Evolutionary conservation across 2,113 vertebrate species (phyloP).

Genomic region (Tursiops truncatus): DNA sequence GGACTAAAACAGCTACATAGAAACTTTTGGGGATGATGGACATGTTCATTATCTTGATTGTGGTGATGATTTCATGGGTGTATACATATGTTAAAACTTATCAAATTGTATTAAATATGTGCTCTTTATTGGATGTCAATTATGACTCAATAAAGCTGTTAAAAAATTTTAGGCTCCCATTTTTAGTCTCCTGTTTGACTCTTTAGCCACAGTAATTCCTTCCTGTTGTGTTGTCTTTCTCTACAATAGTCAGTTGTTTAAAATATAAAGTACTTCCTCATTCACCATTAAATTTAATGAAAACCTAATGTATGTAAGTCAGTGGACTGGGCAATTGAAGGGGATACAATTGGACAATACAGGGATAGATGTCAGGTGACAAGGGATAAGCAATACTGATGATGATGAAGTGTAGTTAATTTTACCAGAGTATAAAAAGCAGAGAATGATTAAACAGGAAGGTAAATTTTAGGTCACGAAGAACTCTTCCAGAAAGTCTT

Average conservation of each 20-base stretch:
- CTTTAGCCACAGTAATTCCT: not conserved
- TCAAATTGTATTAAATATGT: not conserved
- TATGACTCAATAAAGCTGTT: not conserved
- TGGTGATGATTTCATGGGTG: not conserved
- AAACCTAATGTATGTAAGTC: not conserved
- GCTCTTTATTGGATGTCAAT: not conserved
- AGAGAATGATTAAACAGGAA: conserved; percentile 25
- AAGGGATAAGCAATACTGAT: not conserved
- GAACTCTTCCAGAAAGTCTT: conserved; percentile 13
- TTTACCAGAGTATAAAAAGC: not conserved
- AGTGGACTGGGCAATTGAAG: not conserved
- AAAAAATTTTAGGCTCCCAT: not conserved
- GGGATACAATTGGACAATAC: not conserved
- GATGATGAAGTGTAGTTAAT: not conserved
- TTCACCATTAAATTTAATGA: conserved; percentile 35
- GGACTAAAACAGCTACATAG: not conserved
- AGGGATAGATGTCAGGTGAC: not conserved
- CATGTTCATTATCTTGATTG: not conserved
- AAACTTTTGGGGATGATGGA: not conserved
- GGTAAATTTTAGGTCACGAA: not conserved
- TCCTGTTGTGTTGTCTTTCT: not conserved
- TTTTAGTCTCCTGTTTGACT: conserved; percentile 2
- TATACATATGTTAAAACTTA: not conserved
- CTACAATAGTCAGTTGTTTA: not conserved
- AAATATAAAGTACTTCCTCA: conserved; percentile 28